Evolutionary conservation across 2,888 invertebrate species (phyloP).

Genomic region (Eucera pruinosa): DNA sequence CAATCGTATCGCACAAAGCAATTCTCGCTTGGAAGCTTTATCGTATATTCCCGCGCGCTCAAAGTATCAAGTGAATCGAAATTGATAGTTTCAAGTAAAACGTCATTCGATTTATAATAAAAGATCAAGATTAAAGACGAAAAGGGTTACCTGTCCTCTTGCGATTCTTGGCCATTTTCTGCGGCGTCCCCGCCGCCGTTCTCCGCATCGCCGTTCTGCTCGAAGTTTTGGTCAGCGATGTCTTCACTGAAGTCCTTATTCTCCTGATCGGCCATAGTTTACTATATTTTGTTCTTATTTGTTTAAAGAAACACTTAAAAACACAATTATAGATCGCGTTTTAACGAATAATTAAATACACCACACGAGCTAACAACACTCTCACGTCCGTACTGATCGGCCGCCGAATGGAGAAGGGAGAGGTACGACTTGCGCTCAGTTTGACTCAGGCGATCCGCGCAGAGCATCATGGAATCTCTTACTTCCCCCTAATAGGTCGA

Average conservation of each 20-base stretch:
- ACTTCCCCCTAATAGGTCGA: conserved; percentile 25
- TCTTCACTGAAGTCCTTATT: conserved; percentile 84
- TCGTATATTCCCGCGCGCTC: conserved; percentile 49
- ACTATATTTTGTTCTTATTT: conserved; percentile 51
- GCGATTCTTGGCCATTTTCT: conserved; percentile 87
- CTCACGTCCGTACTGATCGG: conserved; percentile 77
- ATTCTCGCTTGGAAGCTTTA: conserved; percentile 41
- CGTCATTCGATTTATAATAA: conserved; percentile 15
- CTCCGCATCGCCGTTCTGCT: conserved; percentile 86
- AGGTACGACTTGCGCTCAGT: conserved; percentile 66
- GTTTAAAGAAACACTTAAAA: conserved; percentile 49
- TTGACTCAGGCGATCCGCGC: conserved; percentile 70
- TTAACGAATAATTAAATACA: conserved; percentile 57
- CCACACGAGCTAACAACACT: conserved; percentile 63
- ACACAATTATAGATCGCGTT: conserved; percentile 56
- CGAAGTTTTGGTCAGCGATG: conserved; percentile 87
- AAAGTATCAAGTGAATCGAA: conserved; percentile 30
- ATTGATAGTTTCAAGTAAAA: conserved; percentile 25
- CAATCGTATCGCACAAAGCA: conserved; percentile 51
- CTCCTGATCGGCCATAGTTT: conserved; percentile 82
- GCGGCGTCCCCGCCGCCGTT: conserved; percentile 89
- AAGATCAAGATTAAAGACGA: conserved; percentile 8
- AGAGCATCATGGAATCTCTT: conserved; percentile 73
- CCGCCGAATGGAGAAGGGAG: conserved; percentile 82
- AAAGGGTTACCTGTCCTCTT: conserved; percentile 83